Base-by-base conservation (phyloP, 2,797 vertebrate genomes). In the Pantherophis vulpinus region DNA sequence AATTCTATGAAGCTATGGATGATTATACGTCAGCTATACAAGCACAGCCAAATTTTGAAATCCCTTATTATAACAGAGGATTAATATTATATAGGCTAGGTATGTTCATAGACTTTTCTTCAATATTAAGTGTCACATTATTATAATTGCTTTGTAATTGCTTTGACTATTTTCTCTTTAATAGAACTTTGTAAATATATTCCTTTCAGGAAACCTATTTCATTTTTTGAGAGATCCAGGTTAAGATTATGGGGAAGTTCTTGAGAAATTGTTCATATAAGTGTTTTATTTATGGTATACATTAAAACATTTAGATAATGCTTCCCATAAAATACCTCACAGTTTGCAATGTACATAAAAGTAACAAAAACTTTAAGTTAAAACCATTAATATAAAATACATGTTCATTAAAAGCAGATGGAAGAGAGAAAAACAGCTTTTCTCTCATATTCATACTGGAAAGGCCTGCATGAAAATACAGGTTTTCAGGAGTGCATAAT, bases 41-140 rank as follows among this genome's bases (percentile, higher is more conserved):
- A 94, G 94, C 96, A n/a, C 97, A 98, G 86, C 96, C 97, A 56
- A 86, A 63, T 61, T 99, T 98, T 95, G 99, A 98, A 95, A 97
- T 98, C 5, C 98, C 99, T 0, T 98, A 98, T 96, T 99, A 99
- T 97, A 99, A 99, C 98, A 98, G 99, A 96, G 99, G 99, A 87
- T 96, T 99, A 92, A 97, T 99, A 91, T 95, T 94, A 11, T 99
- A 99, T 58, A 98, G 99, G 94, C 97, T 99, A 91, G 99, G 99
- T 99, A 98, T 97, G 98, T 70, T 23, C 25, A 0, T 79, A 60
- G 18, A 2, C n/a, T 93, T 93, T 29, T 88, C 27, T 92, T 90
- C 2, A 10, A 23, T 66, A 51, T 86, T 51, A n/a, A 83, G 47
- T 88, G 10, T 8, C 20, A 42, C 5, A 47, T 56, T 91, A 56